Conservation (phyloP, 2,797 vertebrate genomes). For the Crax fasciolata region DNA sequence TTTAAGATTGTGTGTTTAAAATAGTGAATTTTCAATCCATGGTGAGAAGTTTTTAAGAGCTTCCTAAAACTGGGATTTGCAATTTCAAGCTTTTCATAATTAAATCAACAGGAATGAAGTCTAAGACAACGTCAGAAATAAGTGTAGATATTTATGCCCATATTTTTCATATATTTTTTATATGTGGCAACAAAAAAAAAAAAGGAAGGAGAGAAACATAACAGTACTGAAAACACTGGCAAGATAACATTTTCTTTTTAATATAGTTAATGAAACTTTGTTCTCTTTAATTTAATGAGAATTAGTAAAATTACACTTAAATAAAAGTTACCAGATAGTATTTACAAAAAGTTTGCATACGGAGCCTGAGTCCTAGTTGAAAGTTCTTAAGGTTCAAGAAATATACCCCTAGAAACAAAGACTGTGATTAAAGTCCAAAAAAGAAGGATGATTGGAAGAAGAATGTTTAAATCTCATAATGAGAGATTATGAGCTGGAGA, state of each 20-base stretch:
- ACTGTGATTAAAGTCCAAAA: background rate
- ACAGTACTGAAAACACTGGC: too few species aligned
- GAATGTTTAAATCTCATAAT: background rate
- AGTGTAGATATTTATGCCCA: background rate
- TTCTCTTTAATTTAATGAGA: background rate
- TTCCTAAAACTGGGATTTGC: background rate
- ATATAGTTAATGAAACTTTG: background rate
- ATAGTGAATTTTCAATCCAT: background rate
- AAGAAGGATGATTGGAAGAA: background rate
- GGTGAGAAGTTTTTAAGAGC: background rate
- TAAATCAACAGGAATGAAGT: background rate
- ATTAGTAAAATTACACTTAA: background rate
- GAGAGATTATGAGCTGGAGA: background rate
- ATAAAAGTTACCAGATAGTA: background rate
- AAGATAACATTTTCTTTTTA: background rate
- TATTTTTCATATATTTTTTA: background rate
- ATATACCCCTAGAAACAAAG: rapidly evolving
- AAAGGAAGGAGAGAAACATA: background rate
- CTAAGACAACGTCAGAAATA: background rate
- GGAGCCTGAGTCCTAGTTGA: background rate
- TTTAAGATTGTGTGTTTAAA: background rate
- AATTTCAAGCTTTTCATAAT: background rate
- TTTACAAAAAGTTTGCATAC: background rate
- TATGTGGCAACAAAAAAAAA: background rate
- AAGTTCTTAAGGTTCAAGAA: background rate